Evolutionary conservation across 2,797 vertebrate genomes (phyloP), one percentile per base, ranked within the genome.

Genomic region (Poeciliopsis paucimaculata): DNA sequence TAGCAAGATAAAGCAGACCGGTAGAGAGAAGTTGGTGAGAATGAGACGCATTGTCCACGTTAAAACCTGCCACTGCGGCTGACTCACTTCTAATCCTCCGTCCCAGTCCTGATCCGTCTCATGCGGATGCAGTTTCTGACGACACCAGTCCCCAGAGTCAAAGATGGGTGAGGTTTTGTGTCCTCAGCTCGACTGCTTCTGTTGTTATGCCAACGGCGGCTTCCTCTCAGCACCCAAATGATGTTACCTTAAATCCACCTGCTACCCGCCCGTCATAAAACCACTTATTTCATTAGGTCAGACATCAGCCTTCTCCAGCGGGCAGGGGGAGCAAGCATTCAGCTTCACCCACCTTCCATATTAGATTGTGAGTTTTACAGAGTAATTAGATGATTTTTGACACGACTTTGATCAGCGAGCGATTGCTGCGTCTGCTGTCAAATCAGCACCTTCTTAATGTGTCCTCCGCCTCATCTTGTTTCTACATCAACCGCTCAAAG

Each of bases 301-400:
- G 88, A 89, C 86, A 82, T 88, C 79, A 2, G 4, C 34, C 76
- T 82, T 51, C 77, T 57, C 66, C 74, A 55, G 84, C 28, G 73
- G 73, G 31, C 72, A 34, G 49, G 77, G 73, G 80, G 72, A 72
- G 87, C 75, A 1, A 43, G 39, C 46, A 79, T 77, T 73, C 28
- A 77, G 62, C 74, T 80, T n/a, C 68, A 1, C 64, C 57, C 72
- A 4, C 77, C 84, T 47, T 36, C 66, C 4, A 15, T 81, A 86
- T 91, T 91, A 85, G 88, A 89, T 85, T 89, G 82, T 46, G 46
- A 76, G 80, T 84, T 71, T 78, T 26, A 76, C 72, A 53, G 41
- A 73, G 77, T 91, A 91, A 94, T 91, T 87, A 77, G 88, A 92
- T 91, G 81, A 91, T 84, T 80, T 88, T 72, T 89, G 91, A 87